Evolutionary conservation across 2,888 invertebrate species (phyloP), one percentile per base, ranked within the genome.

Genomic region (Abscondita cerata): DNA sequence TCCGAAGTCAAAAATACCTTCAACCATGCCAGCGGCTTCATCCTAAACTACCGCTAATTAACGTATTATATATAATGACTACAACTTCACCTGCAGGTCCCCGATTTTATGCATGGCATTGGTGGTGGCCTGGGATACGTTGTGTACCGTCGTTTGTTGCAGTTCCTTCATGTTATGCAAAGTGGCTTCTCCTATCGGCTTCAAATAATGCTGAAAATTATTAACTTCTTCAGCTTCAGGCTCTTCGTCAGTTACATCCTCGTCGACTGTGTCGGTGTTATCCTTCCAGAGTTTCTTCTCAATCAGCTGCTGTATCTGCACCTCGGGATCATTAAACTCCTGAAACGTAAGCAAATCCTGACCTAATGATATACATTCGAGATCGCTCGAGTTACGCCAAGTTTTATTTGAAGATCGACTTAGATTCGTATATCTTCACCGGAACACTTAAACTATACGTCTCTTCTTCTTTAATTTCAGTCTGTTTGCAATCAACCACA

Each of bases 11-110:
- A 87, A 75, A 0, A 87, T 80, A 0, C 87, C 87, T 72, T 87
- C 87, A 79, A 87, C 86, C 81, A 87, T 83, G 0, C 86, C 87
- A 0, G 86, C 87, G 0, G 87, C 87, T 73, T 87, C 87, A 61
- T 87, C 87, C 86, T 87, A 33, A 18, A 59, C 51, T 19, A 13
- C n/a, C n/a, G n/a, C n/a, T n/a, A n/a, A n/a, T n/a, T n/a, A n/a
- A n/a, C 11, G 33, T 33, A 16, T 34, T 33, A 13, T 31, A 61
- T 58, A n/a, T n/a, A n/a, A n/a, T n/a, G n/a, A n/a, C n/a, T n/a
- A n/a, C n/a, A n/a, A n/a, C n/a, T 6, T 80, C 82, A 86, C 86
- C 85, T 87, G 87, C 61, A 87, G 83, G 77, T 86, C 87, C 54
- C 86, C 87, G 64, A 87, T 86, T 81, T 84, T 86, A 70, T 82